Conservation (phyloP, 2,797 vertebrate genomes). For the Alosa sapidissima region DNA sequence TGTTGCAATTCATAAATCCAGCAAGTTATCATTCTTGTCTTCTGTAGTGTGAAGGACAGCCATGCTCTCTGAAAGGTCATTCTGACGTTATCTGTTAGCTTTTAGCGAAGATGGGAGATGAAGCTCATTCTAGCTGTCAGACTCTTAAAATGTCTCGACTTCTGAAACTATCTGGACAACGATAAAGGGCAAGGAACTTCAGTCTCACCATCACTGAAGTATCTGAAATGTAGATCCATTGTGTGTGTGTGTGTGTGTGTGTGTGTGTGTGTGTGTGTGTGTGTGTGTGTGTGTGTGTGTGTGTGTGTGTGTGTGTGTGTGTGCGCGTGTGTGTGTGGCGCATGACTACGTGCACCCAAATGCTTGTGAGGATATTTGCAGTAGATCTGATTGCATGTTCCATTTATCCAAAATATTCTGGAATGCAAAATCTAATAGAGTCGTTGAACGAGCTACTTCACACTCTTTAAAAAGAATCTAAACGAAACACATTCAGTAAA, state of each 20-base stretch:
- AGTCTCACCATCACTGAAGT: background rate
- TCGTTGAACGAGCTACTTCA: background rate
- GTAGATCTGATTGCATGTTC: background rate
- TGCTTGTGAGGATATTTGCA: background rate
- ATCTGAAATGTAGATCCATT: background rate
- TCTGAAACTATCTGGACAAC: background rate
- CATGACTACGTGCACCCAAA: background rate
- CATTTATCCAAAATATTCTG: background rate
- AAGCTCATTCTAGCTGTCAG: background rate
- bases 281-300: background rate
- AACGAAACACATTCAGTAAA: background rate
- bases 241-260: background rate
- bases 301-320: background rate
- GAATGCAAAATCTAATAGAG: background rate
- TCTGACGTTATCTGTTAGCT: background rate
- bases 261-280: background rate
- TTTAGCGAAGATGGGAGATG: background rate
- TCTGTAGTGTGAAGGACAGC: background rate
- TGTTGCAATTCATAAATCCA: too few relatives aligned
- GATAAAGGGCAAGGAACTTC: background rate
- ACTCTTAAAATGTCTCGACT: background rate
- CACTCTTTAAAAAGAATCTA: background rate
- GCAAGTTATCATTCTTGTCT: background rate
- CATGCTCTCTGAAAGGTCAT: background rate
- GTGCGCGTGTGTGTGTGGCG: background rate